These are phyloP conservation scores for Ormyrus thymus DNA, from an alignment of 2,888 invertebrate species.

Conservation along the genomic window DNA sequence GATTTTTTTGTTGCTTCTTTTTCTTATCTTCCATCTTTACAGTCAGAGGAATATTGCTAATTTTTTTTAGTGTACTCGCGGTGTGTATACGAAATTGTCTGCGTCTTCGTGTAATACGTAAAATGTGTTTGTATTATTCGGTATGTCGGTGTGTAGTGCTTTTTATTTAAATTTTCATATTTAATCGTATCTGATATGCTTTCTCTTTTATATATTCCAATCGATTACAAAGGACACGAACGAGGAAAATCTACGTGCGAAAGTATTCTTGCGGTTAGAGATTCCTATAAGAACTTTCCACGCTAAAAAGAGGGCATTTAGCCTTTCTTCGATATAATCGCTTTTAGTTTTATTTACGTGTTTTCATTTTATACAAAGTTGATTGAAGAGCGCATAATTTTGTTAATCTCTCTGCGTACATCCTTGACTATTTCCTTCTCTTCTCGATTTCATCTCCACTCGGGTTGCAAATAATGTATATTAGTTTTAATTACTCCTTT, in stretches of 20 bases:
- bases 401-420: slow-evolving; percentile 8
- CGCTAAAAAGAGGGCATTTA: slow-evolving; percentile 40
- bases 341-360: slow-evolving; percentile 11
- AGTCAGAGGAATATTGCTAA: slow-evolving; percentile 36
- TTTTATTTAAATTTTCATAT: slow-evolving; percentile 11
- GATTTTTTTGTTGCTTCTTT: slow-evolving; percentile 21
- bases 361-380: slow-evolving; percentile 50
- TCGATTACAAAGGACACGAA: slow-evolving; percentile 45
- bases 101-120: not conserved
- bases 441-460: not conserved
- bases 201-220: slow-evolving; percentile 42
- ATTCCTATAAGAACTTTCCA: slow-evolving; percentile 39
- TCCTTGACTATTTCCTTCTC: slow-evolving; percentile 1
- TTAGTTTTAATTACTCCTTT: slow-evolving; percentile 4
- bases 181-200: slow-evolving; percentile 49
- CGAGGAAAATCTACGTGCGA: slow-evolving; percentile 39
- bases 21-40: slow-evolving; percentile 31
- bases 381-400: slow-evolving; percentile 55
- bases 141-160: not conserved
- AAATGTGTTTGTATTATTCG: not conserved
- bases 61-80: not conserved
- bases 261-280: slow-evolving; percentile 31
- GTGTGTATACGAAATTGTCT: not conserved
- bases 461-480: slow-evolving; percentile 12
- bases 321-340: slow-evolving; percentile 33